phyloP scores from a whole-genome alignment of 1,140 invertebrate genomes.

The Lucilia cuprina region DNA sequence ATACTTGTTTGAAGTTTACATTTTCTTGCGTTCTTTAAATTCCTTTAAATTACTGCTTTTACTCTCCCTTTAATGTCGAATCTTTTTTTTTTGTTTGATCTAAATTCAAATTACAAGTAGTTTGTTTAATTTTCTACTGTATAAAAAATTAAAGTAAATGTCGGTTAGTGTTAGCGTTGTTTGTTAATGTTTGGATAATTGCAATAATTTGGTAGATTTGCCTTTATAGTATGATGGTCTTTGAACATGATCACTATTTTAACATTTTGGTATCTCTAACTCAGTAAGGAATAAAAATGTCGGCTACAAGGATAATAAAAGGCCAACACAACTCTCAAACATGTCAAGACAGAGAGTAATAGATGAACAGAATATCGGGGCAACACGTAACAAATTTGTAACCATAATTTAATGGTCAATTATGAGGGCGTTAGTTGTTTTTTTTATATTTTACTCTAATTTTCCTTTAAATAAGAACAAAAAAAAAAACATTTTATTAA shows the following conservation, averaged over 20 bases:
- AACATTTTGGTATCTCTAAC: not conserved
- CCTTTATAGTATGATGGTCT: conserved; percentile 2
- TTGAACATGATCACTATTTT: not conserved
- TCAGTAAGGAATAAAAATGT: not conserved
- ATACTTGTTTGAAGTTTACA: too few relatives aligned
- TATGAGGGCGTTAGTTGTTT: conserved; percentile 47
- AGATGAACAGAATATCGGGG: conserved; percentile 46
- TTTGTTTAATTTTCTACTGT: not conserved
- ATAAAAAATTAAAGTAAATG: not conserved
- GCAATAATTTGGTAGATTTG: conserved; percentile 36
- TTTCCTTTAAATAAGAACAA: not conserved
- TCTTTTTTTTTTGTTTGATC: not conserved
- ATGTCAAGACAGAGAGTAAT: not conserved
- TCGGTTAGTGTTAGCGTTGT: conserved; percentile 23
- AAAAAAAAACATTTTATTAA: not conserved
- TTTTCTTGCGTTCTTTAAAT: too few relatives aligned
- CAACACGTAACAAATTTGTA: conserved; percentile 43
- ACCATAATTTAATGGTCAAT: conserved; percentile 51
- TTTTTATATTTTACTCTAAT: not conserved
- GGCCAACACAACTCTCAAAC: not conserved
- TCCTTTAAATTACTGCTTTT: not conserved
- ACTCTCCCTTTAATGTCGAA: not conserved
- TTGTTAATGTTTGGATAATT: conserved; percentile 10
- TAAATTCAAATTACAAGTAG: conserved; percentile 2
- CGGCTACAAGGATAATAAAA: conserved; percentile 10